Conservation (phyloP, 2,888 invertebrate species). For the Calameuta pallipes region DNA sequence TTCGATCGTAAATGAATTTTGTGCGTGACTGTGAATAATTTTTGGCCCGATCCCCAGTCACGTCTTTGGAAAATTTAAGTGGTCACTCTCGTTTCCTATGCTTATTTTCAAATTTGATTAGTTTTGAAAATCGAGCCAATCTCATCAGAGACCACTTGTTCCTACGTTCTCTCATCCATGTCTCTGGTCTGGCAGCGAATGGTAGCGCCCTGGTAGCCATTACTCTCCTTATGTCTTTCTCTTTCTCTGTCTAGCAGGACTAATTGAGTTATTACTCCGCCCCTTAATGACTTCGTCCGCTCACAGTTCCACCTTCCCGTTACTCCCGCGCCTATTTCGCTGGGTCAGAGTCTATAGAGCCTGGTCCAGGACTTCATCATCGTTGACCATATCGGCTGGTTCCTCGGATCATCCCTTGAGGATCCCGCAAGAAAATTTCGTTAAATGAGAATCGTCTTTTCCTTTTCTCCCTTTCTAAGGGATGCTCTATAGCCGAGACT, state of each 20-base stretch:
- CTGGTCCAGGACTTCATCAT: no score
- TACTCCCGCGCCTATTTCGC: not conserved
- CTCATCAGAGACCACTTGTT: not conserved
- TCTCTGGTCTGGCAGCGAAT: conserved; percentile 9
- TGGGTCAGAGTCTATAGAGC: no score
- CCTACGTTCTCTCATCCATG: no score
- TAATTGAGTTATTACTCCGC: conserved; percentile 45
- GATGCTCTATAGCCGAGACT: no score
- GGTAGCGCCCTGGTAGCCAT: conserved; percentile 15
- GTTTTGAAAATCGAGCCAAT: not conserved
- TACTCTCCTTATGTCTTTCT: conserved; percentile 3
- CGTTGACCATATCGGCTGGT: no score
- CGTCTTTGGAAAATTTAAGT: not conserved
- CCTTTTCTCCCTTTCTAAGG: not conserved
- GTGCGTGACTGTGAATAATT: not conserved
- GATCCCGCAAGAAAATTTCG: no score
- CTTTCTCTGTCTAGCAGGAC: conserved; percentile 18
- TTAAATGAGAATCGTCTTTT: not conserved
- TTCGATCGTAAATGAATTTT: no score
- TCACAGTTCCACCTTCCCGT: not conserved
- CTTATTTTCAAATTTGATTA: no score
- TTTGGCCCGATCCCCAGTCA: not conserved
- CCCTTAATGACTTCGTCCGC: conserved; percentile 41
- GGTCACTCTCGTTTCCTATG: no score
- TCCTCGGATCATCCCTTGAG: no score